A percentile compares a stretch with the other conserved stretches of the same genome.
phyloP scores from a whole-genome alignment of 2,797 vertebrate genomes.

The Lepus townsendii region DNA sequence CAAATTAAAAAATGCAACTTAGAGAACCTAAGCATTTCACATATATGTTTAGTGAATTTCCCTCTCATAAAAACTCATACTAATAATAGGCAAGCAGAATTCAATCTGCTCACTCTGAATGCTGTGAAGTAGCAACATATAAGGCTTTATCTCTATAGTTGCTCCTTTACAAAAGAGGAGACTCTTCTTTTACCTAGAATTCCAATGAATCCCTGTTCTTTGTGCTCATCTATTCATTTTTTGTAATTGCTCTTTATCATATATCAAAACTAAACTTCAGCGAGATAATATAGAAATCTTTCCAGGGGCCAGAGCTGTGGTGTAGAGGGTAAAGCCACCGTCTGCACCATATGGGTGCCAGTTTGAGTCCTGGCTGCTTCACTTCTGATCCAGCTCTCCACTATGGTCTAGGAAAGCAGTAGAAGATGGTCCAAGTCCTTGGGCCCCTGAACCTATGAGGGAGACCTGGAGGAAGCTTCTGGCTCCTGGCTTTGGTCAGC shows the following conservation, averaged over 20 bases:
- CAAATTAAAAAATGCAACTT: neutral
- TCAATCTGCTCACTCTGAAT: neutral
- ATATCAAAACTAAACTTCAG: constrained; percentile 40
- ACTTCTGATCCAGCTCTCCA: too few species aligned
- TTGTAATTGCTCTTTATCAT: neutral
- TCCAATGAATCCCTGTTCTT: neutral
- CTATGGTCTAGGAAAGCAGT: too few species aligned
- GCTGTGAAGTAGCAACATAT: neutral
- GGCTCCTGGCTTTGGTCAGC: too few species aligned
- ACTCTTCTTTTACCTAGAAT: neutral
- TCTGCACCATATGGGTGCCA: too few species aligned
- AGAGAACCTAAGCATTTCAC: neutral
- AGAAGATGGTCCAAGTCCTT: too few species aligned
- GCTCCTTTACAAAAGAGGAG: neutral
- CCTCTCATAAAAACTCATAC: neutral
- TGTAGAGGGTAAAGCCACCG: too few species aligned
- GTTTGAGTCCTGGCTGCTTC: too few species aligned
- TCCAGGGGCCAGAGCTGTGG: too few species aligned
- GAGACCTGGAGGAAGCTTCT: too few species aligned
- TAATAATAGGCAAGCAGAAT: neutral
- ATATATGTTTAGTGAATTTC: neutral
- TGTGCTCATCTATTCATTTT: neutral
- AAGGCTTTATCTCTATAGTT: neutral
- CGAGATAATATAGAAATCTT: neutral
- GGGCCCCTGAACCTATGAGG: too few species aligned